Conservation (phyloP, 2,888 invertebrate species). For the Mechanitis messenoides region DNA sequence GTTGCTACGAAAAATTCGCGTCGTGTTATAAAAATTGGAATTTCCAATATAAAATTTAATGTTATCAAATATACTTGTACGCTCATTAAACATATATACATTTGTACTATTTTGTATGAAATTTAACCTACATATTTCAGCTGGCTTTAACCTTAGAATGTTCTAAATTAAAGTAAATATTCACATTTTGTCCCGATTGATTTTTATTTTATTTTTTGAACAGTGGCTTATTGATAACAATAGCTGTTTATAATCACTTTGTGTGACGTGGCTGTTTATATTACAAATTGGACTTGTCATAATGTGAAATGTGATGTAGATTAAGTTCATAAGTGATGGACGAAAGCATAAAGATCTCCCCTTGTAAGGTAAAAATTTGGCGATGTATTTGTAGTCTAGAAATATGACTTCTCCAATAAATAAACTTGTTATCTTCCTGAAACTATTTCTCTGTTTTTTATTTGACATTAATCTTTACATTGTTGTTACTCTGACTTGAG, state of each 20-base stretch:
- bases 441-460: slow-evolving; percentile 16
- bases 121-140: slow-evolving; percentile 14
- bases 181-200: slow-evolving; percentile 64
- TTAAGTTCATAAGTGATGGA: slow-evolving; percentile 66
- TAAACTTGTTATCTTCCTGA: slow-evolving; percentile 16
- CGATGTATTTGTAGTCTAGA: slow-evolving; percentile 43
- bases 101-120: slow-evolving; percentile 11
- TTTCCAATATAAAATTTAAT: slow-evolving; percentile 13
- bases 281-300: slow-evolving; percentile 53
- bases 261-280: slow-evolving; percentile 56
- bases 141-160: slow-evolving; percentile 19
- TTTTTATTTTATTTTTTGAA: slow-evolving; percentile 69
- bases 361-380: slow-evolving; percentile 71
- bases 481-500: neutral
- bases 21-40: slow-evolving; percentile 17
- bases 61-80: neutral
- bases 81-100: slow-evolving; percentile 6
- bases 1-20: slow-evolving; percentile 19
- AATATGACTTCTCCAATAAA: slow-evolving; percentile 18
- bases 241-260: slow-evolving; percentile 65
- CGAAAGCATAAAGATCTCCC: slow-evolving; percentile 68
- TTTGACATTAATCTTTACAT: slow-evolving; percentile 3
- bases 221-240: slow-evolving; percentile 71
- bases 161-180: slow-evolving; percentile 57
- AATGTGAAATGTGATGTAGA: slow-evolving; percentile 67